Percentiles rank a stretch among this genome's conserved stretches.
phyloP scores from a whole-genome alignment of 2,113 vertebrate genomes.

The Cyprinodon variegatus region DNA sequence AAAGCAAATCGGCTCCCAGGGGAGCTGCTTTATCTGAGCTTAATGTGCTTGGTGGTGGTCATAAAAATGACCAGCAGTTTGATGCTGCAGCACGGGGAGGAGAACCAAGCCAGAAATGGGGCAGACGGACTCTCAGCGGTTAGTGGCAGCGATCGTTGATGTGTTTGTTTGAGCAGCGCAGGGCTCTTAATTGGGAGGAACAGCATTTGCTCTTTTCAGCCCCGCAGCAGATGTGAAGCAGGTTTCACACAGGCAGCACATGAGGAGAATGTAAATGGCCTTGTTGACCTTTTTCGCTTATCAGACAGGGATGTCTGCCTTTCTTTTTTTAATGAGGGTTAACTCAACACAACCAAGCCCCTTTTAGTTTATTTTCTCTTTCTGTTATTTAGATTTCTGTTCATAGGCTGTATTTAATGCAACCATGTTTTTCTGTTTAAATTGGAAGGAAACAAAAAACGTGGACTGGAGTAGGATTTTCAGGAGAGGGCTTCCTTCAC shows the following conservation, averaged over 20 bases:
- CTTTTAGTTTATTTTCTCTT: neutral
- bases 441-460: no score
- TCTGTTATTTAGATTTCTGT: neutral
- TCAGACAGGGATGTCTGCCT: conserved; percentile 9
- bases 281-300: conserved; percentile 45
- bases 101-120: conserved; percentile 15
- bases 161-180: conserved; percentile 14
- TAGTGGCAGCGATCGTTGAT: neutral
- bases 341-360: neutral
- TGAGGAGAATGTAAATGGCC: conserved; percentile 44
- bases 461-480: no score
- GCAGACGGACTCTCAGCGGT: conserved; percentile 5
- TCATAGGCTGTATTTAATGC: no score
- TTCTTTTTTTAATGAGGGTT: neutral
- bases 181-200: conserved; percentile 48
- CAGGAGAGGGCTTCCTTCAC: no score
- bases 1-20: no score
- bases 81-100: conserved; percentile 13
- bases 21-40: no score
- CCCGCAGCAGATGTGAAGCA: conserved; percentile 51
- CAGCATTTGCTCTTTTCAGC: conserved; percentile 52
- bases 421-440: no score
- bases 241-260: conserved; percentile 39
- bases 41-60: no score
- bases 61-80: neutral